Evolutionary conservation across 2,888 invertebrate genomes (phyloP), one percentile per base, ranked within the genome.

Genomic region (Venustoraphidia nigricollis): DNA sequence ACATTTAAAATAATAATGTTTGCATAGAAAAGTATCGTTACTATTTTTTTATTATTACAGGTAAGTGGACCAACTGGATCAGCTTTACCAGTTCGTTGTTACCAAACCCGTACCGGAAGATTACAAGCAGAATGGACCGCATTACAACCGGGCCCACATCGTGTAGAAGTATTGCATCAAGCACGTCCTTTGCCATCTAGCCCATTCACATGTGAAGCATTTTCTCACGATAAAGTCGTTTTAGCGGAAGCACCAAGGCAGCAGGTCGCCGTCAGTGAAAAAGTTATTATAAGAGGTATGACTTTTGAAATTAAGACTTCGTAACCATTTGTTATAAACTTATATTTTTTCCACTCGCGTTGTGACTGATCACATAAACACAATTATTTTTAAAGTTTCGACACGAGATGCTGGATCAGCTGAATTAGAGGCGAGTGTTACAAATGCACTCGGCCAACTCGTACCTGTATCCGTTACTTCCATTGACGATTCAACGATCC

Each of bases 31-130:
- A 34, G 17, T 37, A 6, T 27, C 14, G 2, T 34, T 34, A 47
- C 34, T 10, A 41, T 43, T 35, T 13, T 11, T 40, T 11, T 44
- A 36, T 3, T 41, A 44, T 27, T 14, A 27, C 8, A 47, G 44
- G 47, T 44, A 13, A 67, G 67, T 55, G 65, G 67, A 36, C 67
- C 67, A 3, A 64, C 62, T 1, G 67, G 66, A 17, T 64, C 66
- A 8, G 68, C 68, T 4, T 58, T 67, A 35, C 68, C 68, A 3
- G 68, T 68, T 1, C 67, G 93, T 50, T 95, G 97, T 62, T 94
- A 94, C 65, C 93, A 93, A 63, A 96, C 96, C 52, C 90, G 95
- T 60, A 93, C 95, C 52, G 96, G 96, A 2, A 84, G 93, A 60
- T 72, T 95, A 48, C 83, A 93, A 63, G 96, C 96, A 0, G 97